Evolutionary conservation across 2,888 invertebrate genomes (phyloP).

Genomic region (Baccha elongata): DNA sequence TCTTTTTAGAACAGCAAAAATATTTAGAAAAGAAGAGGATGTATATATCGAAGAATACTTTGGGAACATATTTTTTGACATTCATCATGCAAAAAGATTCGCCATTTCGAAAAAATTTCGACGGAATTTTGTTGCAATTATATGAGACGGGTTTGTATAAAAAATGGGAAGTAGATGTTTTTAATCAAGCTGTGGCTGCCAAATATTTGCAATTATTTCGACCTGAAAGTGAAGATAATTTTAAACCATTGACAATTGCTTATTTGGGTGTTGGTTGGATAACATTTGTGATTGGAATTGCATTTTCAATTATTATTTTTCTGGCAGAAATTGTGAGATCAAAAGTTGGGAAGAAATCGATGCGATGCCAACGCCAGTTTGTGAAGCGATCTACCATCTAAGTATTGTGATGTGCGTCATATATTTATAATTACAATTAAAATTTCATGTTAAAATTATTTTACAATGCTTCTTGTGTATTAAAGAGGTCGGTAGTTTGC

Average conservation of each 20-base stretch:
- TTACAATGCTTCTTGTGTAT: no score
- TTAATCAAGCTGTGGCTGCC: slow-evolving; percentile 43
- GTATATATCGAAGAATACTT: slow-evolving; percentile 29
- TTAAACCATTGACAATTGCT: slow-evolving; percentile 33
- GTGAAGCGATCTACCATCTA: no score
- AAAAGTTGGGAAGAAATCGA: not conserved
- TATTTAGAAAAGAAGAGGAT: slow-evolving; percentile 46
- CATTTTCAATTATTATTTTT: not conserved
- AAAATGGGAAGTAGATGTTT: slow-evolving; percentile 57
- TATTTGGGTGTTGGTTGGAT: slow-evolving; percentile 48
- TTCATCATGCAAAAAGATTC: slow-evolving; percentile 57
- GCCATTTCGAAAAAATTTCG: slow-evolving; percentile 56
- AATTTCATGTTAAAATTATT: no score
- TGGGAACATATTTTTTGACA: slow-evolving; percentile 49
- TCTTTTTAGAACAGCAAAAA: slow-evolving; percentile 57
- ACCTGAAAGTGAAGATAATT: slow-evolving; percentile 15
- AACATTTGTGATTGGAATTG: slow-evolving; percentile 7
- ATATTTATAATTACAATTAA: no score
- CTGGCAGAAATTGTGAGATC: slow-evolving; percentile 18
- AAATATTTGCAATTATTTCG: slow-evolving; percentile 57
- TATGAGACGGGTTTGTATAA: slow-evolving; percentile 54
- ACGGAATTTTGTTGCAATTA: slow-evolving; percentile 47
- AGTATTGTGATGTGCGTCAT: no score
- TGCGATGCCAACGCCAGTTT: no score
- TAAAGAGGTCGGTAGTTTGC: no score